Evolutionary conservation across 2,888 invertebrate species (phyloP).

Genomic region (Leptinotarsa juncta): DNA sequence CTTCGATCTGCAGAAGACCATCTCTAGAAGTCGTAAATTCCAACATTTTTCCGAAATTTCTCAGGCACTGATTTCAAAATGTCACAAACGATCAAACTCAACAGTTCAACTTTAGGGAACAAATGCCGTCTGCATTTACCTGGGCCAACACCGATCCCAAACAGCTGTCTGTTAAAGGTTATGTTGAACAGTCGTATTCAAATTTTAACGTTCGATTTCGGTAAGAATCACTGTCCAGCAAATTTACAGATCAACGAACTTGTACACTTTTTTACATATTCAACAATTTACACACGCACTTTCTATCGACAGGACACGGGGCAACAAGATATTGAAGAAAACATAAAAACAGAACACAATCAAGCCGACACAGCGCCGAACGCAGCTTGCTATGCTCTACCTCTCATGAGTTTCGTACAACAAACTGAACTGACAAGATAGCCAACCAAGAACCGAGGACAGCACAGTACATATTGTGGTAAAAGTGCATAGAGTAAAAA

Average conservation of each 20-base stretch:
- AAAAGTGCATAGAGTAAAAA: constrained; percentile 39
- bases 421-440: constrained; percentile 48
- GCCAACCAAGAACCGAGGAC: constrained; percentile 31
- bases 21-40: constrained; percentile 73
- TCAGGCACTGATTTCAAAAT: constrained; percentile 36
- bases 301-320: constrained; percentile 41
- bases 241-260: constrained; percentile 29
- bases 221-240: constrained; percentile 28
- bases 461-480: neutral
- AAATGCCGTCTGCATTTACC: constrained; percentile 42
- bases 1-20: constrained; percentile 79
- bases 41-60: constrained; percentile 63
- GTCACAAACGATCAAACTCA: constrained; percentile 39
- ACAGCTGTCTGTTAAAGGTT: constrained; percentile 50
- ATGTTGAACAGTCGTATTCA: constrained; percentile 45
- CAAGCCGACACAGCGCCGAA: constrained; percentile 57
- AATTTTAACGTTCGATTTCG: constrained; percentile 41
- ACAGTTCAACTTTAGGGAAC: constrained; percentile 38
- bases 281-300: constrained; percentile 42
- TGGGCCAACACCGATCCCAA: constrained; percentile 47
- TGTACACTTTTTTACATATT: constrained; percentile 47
- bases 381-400: constrained; percentile 61
- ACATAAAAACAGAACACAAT: constrained; percentile 60
- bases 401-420: constrained; percentile 53
- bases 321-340: constrained; percentile 48